Evolutionary conservation across 2,888 invertebrate species (phyloP).

Genomic region (Euclidia mi): DNA sequence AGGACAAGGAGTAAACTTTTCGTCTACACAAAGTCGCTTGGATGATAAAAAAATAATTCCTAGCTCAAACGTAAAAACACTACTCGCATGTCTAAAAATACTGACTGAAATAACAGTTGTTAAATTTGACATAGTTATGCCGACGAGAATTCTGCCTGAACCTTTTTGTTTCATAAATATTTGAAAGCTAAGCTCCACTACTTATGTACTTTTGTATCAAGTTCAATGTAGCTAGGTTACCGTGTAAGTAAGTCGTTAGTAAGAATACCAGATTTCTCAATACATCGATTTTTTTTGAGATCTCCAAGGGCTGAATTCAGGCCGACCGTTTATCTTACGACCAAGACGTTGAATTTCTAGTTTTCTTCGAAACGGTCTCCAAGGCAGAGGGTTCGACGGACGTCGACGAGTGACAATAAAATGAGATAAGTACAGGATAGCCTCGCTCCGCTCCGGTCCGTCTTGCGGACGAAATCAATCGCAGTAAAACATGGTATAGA

Average conservation of each 20-base stretch:
- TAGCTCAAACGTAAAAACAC: background rate
- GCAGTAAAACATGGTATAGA: slow-evolving; percentile 84
- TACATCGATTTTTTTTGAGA: slow-evolving; percentile 65
- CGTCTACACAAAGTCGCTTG: no score
- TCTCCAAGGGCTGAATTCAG: slow-evolving; percentile 61
- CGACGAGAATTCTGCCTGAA: slow-evolving; percentile 11
- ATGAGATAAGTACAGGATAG: slow-evolving; percentile 89
- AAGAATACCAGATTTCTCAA: slow-evolving; percentile 54
- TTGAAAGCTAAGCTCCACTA: slow-evolving; percentile 19
- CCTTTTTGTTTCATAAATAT: slow-evolving; percentile 24
- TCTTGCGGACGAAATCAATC: slow-evolving; percentile 87
- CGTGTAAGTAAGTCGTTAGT: slow-evolving; percentile 43
- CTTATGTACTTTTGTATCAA: slow-evolving; percentile 13
- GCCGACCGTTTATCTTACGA: slow-evolving; percentile 72
- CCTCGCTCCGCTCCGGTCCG: slow-evolving; percentile 76
- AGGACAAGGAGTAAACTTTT: no score
- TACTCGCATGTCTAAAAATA: slow-evolving; percentile 3
- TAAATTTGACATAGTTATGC: slow-evolving; percentile 2
- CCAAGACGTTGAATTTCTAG: slow-evolving; percentile 81
- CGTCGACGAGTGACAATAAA: slow-evolving; percentile 87
- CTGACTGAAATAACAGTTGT: background rate
- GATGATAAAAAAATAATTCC: no score
- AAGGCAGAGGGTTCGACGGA: slow-evolving; percentile 76
- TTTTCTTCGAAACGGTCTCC: slow-evolving; percentile 71
- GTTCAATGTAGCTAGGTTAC: slow-evolving; percentile 10